phyloP scores from a whole-genome alignment of 2,113 vertebrate genomes.

The Collichthys lucidus region DNA sequence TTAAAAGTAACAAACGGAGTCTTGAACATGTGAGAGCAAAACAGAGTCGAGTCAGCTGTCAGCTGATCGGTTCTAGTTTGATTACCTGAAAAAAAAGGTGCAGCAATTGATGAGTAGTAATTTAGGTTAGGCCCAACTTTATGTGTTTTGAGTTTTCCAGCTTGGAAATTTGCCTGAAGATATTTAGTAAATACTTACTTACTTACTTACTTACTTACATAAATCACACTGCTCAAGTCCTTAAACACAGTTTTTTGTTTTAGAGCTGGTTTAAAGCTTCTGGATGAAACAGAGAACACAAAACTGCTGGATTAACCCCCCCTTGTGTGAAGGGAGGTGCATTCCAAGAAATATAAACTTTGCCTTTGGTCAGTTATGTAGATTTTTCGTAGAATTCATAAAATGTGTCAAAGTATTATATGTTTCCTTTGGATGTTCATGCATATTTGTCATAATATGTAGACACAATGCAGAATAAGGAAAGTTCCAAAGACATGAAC shows the following conservation, averaged over 20 bases:
- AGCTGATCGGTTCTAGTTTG: constrained; percentile 9
- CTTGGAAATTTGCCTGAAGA: neutral
- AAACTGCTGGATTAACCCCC: neutral
- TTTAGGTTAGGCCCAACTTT: neutral
- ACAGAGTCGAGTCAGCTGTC: constrained; percentile 17
- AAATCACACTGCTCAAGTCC: neutral
- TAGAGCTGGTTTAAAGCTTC: neutral
- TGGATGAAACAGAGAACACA: neutral
- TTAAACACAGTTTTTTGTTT: neutral
- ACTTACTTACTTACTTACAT: no score
- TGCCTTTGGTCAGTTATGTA: neutral
- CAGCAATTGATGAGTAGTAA: neutral
- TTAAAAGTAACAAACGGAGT: constrained; percentile 10
- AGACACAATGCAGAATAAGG: neutral
- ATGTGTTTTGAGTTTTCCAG: neutral
- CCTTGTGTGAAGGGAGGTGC: neutral
- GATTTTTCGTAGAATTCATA: neutral
- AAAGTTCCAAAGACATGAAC: neutral
- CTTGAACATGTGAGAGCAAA: constrained; percentile 7
- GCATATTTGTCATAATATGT: neutral
- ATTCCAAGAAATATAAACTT: neutral
- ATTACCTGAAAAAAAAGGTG: neutral
- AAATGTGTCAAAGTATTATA: neutral
- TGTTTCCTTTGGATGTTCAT: neutral
- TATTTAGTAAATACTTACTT: neutral